These are phyloP conservation scores for Hydroisotoma schaefferi DNA, from an alignment of 2,888 invertebrate genomes.

Conservation along the genomic window DNA sequence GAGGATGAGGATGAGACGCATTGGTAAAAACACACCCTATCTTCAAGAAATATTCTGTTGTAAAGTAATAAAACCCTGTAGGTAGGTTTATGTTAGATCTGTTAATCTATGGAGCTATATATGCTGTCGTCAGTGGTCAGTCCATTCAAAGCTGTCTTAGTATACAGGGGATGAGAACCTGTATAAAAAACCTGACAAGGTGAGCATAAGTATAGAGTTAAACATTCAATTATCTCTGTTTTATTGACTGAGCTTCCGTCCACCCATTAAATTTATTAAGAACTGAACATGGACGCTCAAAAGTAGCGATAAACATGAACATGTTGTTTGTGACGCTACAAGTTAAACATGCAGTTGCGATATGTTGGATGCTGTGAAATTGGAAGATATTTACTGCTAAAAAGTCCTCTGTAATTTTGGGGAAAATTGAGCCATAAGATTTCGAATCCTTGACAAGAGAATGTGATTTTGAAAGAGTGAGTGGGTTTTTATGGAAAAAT, in stretches of 20 bases:
- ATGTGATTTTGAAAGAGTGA: background rate
- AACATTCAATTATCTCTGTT: constrained; percentile 39
- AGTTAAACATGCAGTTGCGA: constrained; percentile 6
- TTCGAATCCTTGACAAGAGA: background rate
- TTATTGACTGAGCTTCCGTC: constrained; percentile 43
- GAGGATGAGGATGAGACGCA: no score
- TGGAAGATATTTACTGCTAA: no score
- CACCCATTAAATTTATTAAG: no score
- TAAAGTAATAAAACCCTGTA: no score
- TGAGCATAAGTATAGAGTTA: constrained; percentile 34
- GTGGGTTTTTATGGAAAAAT: background rate
- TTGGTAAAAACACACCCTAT: no score
- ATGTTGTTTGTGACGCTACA: background rate
- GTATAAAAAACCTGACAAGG: constrained; percentile 8
- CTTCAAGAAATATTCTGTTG: no score
- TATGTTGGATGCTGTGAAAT: background rate
- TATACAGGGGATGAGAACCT: background rate
- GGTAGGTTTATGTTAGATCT: no score
- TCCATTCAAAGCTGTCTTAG: background rate
- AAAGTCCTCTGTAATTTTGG: constrained; percentile 12
- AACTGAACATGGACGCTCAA: no score
- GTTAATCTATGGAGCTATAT: no score
- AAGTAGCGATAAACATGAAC: background rate
- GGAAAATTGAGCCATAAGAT: constrained; percentile 33
- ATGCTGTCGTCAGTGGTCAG: no score